These are phyloP conservation scores for Watsonalla binaria DNA, from an alignment of 2,888 invertebrate species.

Conservation along the genomic window DNA sequence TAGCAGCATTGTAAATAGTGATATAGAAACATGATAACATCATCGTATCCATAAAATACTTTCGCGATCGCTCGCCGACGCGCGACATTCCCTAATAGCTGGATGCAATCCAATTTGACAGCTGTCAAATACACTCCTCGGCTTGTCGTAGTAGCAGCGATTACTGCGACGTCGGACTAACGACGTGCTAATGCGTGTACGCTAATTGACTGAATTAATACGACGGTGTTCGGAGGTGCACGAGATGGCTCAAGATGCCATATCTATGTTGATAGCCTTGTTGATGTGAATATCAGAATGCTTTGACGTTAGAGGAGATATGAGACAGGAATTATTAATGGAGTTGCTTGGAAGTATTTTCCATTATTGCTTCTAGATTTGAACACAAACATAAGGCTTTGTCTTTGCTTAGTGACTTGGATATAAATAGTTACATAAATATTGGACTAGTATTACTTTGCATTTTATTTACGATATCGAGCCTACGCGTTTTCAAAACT, in stretches of 20 bases:
- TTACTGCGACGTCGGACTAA: conserved; percentile 56
- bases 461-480: too few species aligned
- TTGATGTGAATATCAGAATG: background rate
- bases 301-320: background rate
- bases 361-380: too few species aligned
- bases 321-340: too few species aligned
- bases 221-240: conserved; percentile 44
- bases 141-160: conserved; percentile 58
- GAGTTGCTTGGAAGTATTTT: too few species aligned
- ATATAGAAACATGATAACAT: background rate
- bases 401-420: too few species aligned
- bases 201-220: conserved; percentile 44
- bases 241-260: conserved; percentile 15
- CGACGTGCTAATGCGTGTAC: conserved; percentile 57
- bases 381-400: too few species aligned
- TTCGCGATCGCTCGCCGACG: conserved; percentile 12
- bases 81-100: conserved; percentile 69
- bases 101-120: conserved; percentile 74
- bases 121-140: conserved; percentile 74
- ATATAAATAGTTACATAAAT: too few species aligned
- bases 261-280: background rate
- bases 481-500: too few species aligned
- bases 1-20: too few species aligned
- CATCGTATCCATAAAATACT: conserved; percentile 36
- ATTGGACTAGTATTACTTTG: too few species aligned